Evolutionary conservation across 1,140 invertebrate species (phyloP).

Genomic region (Helicoverpa armigera): DNA sequence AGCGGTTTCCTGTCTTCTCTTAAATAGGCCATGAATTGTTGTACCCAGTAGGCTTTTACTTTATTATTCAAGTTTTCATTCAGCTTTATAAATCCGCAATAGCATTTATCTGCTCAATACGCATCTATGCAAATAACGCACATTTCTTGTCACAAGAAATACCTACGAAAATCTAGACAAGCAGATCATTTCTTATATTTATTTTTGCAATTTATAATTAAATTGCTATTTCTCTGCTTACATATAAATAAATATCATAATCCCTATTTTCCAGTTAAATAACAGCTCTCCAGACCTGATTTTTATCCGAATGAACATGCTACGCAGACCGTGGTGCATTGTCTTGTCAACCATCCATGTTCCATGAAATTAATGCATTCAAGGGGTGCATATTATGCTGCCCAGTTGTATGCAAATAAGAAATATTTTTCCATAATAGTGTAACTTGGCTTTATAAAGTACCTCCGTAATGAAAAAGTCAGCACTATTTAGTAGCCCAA

Average conservation of each 20-base stretch:
- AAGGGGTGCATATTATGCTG: neutral
- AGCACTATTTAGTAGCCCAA: neutral
- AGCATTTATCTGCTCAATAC: no score
- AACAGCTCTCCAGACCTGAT: neutral
- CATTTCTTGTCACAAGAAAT: no score
- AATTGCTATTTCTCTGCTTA: neutral
- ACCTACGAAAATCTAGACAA: no score
- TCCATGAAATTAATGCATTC: neutral
- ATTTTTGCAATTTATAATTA: neutral
- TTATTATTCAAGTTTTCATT: no score
- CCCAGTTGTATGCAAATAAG: neutral
- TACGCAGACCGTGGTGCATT: conserved; percentile 12
- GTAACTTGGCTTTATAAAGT: neutral
- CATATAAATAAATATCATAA: no score
- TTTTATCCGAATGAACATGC: conserved; percentile 3
- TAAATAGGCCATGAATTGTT: no score
- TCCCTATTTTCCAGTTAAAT: no score
- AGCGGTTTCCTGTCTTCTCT: no score
- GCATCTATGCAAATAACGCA: no score
- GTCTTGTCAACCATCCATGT: conserved; percentile 15
- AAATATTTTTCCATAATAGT: neutral
- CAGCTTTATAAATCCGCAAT: no score
- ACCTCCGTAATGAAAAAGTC: neutral
- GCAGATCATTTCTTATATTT: no score
- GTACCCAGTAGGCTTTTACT: no score